These are phyloP conservation scores for Urocynchramus pylzowi DNA, from an alignment of 2,113 vertebrate species.

Conservation along the genomic window DNA sequence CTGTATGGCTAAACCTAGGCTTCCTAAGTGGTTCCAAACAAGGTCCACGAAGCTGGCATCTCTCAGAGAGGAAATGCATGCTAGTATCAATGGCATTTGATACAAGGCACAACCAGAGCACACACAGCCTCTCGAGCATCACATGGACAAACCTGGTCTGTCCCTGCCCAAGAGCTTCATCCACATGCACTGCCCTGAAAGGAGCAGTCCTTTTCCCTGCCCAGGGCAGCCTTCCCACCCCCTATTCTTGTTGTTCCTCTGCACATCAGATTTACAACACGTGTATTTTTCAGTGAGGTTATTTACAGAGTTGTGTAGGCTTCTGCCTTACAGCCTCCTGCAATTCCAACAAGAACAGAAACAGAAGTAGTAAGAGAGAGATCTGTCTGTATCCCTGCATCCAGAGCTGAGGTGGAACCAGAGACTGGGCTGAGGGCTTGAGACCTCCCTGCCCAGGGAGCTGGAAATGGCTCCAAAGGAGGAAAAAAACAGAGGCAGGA, in stretches of 20 bases:
- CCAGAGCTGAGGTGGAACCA: not conserved
- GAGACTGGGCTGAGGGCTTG: not conserved
- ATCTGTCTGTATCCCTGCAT: not conserved
- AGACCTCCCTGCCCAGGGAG: not conserved
- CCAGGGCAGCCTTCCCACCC: not conserved
- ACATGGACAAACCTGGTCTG: not conserved
- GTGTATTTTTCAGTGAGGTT: fast-evolving
- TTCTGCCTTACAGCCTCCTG: not conserved
- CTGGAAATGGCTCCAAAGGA: not conserved
- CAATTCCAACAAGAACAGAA: not conserved
- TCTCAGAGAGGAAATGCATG: fast-evolving
- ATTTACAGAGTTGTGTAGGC: not conserved
- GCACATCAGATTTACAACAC: not conserved
- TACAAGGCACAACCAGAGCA: not conserved
- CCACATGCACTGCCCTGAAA: not conserved
- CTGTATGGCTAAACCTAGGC: not conserved
- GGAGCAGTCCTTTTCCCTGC: not conserved
- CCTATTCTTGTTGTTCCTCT: not conserved
- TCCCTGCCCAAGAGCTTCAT: not conserved
- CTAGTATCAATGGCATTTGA: not conserved
- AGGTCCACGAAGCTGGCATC: not conserved
- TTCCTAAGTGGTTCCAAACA: not conserved
- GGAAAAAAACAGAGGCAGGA: not conserved
- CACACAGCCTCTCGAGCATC: fast-evolving
- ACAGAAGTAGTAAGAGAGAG: not conserved